Conservation (phyloP, 2,888 invertebrate species). For the Norana najaformis region DNA sequence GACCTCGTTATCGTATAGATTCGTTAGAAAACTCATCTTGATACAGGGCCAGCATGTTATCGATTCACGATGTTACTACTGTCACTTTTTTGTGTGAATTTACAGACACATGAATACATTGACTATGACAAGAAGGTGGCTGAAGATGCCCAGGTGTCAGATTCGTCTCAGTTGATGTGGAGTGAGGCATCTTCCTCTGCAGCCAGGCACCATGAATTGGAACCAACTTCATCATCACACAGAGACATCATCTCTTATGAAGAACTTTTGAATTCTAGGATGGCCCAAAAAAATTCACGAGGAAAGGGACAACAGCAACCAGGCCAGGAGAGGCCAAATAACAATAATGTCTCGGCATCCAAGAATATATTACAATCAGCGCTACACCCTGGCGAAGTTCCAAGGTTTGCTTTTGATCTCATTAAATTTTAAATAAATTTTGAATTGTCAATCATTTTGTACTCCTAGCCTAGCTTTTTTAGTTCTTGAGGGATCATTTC, state of each 20-base stretch:
- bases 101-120: neutral
- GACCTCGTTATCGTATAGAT: no score
- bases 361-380: neutral
- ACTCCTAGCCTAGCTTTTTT: no score
- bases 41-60: no score
- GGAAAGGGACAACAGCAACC: neutral
- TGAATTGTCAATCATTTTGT: neutral
- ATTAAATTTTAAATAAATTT: neutral
- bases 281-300: neutral
- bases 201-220: neutral
- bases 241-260: neutral
- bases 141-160: neutral
- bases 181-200: neutral
- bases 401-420: neutral
- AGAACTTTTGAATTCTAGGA: neutral
- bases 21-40: no score
- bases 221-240: neutral
- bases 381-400: neutral
- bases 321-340: neutral
- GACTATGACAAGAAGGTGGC: constrained; percentile 4
- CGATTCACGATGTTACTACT: neutral
- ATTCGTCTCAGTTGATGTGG: constrained; percentile 16
- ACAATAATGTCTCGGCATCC: neutral
- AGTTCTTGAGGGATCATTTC: no score
- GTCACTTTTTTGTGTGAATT: neutral